Percentiles rank a stretch among this genome's conserved stretches.
phyloP scores from a whole-genome alignment of 2,113 vertebrate species.

The Mesembrinibis cayennensis region DNA sequence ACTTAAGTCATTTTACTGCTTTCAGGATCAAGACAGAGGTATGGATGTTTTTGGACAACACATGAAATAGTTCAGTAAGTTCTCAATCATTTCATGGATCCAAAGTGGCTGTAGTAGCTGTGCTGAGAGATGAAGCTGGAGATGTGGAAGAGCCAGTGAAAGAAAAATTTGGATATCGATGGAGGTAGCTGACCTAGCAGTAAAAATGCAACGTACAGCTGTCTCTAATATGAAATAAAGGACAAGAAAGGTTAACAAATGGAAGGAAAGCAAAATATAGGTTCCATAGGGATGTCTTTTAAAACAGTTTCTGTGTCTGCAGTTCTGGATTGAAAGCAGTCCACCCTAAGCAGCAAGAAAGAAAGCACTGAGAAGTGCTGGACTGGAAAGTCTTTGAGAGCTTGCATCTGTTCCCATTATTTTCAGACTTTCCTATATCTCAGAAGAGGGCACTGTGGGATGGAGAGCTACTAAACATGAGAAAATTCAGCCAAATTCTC shows the following conservation, averaged over 20 bases:
- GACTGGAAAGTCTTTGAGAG: background rate
- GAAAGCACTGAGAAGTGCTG: background rate
- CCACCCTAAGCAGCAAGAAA: background rate
- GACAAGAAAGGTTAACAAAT: background rate
- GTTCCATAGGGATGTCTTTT: background rate
- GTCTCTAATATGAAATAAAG: background rate
- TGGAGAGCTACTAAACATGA: slow-evolving; percentile 51
- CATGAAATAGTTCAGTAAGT: background rate
- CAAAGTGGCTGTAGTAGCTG: background rate
- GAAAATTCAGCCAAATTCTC: background rate
- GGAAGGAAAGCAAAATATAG: background rate
- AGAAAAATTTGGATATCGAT: background rate
- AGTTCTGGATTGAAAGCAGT: background rate
- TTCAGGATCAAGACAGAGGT: background rate
- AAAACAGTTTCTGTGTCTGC: background rate
- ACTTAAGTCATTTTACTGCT: background rate
- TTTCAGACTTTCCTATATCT: slow-evolving; percentile 39
- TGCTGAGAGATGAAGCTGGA: background rate
- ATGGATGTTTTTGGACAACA: background rate
- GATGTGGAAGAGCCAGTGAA: background rate
- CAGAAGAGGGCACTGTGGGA: slow-evolving; percentile 75
- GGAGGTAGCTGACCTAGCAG: background rate
- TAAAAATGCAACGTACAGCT: background rate
- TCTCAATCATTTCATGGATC: background rate
- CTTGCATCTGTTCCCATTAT: background rate